Evolutionary conservation across 2,113 vertebrate genomes (phyloP), one percentile per base, ranked within the genome.

Genomic region (Macquaria ambigua): DNA sequence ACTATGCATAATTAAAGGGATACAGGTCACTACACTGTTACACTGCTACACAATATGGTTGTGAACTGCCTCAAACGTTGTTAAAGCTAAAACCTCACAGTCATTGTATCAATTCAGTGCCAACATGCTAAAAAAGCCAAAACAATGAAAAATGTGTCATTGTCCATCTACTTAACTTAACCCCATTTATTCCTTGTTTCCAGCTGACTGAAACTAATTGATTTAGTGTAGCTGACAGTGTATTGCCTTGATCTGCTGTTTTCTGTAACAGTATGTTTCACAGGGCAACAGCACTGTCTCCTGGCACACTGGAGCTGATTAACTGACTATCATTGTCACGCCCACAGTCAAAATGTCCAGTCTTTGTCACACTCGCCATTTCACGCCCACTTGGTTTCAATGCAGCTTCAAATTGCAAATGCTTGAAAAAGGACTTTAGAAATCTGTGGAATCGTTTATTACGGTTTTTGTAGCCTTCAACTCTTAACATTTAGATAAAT

Each of bases 1-100:
- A 87, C 48, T 56, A 41, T 74, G 39, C 73, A 61, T 74, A 80
- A 85, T 88, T 74, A 79, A 82, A 64, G 61, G 70, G 74, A 28
- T 11, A 50, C 48, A 50, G 55, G 37, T 20, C 46, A 52, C 31
- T 15, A 39, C 43, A 41, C 21, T 18, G 12, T 63, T 76, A 14
- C 4, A 37, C 4, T 5, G 37, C 28, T 31, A 72, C 21, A 31
- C 28, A 73, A 70, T 46, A 56, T 58, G 43, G 18, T 61, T 37
- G 28, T 21, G 3, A 82, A 68, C 39, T 25, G 46, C 31, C 39
- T 81, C 15, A 59, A 81, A 78, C 46, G 6, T 9, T 41, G 23
- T 69, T 25, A 59, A 62, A 58, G 21, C 53, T 61, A 15, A 70
- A 61, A 64, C 31, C 31, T 58, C 31, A 21, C 23, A 34, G 20